These are phyloP conservation scores for Oncorhynchus masou DNA, from an alignment of 2,113 vertebrate species.

Conservation along the genomic window DNA sequence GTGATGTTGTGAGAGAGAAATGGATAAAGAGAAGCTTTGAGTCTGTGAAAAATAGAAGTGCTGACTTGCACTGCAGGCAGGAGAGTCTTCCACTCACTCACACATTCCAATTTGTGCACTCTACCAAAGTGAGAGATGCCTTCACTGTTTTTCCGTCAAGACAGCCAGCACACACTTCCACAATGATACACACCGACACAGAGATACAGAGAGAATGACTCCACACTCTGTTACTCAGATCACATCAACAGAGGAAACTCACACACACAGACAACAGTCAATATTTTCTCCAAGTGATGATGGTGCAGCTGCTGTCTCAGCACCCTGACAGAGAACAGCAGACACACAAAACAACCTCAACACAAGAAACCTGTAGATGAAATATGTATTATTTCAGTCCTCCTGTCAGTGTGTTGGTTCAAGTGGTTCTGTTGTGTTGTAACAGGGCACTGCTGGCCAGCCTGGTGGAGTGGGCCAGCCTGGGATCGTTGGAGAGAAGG, in stretches of 20 bases:
- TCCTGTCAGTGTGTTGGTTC: constrained; percentile 29
- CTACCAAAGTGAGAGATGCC: constrained; percentile 21
- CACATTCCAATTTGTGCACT: constrained; percentile 37
- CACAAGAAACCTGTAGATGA: constrained; percentile 30
- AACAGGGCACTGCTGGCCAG: constrained; percentile 77
- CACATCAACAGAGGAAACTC: constrained; percentile 32
- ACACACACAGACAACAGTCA: constrained; percentile 20
- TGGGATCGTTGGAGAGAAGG: constrained; percentile 88
- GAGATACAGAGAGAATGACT: background rate
- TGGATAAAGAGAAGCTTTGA: constrained; percentile 5
- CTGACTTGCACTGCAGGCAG: background rate
- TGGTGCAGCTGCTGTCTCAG: constrained; percentile 42
- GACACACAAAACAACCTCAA: constrained; percentile 15
- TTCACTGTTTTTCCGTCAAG: constrained; percentile 18
- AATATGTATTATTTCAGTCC: constrained; percentile 50
- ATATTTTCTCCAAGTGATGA: constrained; percentile 35
- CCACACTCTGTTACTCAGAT: constrained; percentile 26
- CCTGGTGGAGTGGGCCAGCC: constrained; percentile 85
- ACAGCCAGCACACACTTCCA: constrained; percentile 7
- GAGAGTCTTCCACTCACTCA: constrained; percentile 18
- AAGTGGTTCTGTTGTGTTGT: constrained; percentile 25
- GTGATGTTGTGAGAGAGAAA: constrained; percentile 26
- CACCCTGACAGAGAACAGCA: constrained; percentile 36
- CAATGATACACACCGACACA: constrained; percentile 20
- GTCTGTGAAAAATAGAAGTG: background rate